These are phyloP conservation scores for Parazoanthus atlanticus DNA, from an alignment of 92 coral and sea anemone genomes.

Conservation along the genomic window DNA sequence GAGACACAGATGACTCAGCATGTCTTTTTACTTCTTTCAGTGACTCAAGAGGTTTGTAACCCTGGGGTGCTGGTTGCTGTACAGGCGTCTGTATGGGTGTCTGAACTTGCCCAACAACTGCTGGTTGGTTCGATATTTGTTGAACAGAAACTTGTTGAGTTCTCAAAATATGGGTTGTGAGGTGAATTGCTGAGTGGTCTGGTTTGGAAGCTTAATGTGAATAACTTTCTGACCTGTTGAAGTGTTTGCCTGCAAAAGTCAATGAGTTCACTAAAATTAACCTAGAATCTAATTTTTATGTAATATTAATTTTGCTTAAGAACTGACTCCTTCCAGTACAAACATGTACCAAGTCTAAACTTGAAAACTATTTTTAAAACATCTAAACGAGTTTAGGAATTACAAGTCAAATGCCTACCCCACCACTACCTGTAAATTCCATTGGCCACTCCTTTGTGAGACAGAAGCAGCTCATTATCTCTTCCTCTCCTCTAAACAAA, in stretches of 20 bases:
- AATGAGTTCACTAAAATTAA: not conserved
- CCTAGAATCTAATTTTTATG: too few species aligned
- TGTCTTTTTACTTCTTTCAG: constrained; percentile 78
- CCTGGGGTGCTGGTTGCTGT: constrained; percentile 31
- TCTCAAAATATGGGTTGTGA: not conserved
- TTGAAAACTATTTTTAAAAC: too few species aligned
- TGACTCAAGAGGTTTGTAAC: constrained; percentile 82
- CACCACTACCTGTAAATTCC: too few species aligned
- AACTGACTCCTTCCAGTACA: too few species aligned
- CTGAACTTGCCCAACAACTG: not conserved
- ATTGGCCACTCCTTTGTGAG: too few species aligned
- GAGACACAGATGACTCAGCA: constrained; percentile 67
- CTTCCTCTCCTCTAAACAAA: too few species aligned
- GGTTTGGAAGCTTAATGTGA: constrained; percentile 32
- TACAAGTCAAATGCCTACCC: too few species aligned
- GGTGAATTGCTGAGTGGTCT: constrained; percentile 23
- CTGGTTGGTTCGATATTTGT: constrained; percentile 5
- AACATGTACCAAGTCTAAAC: too few species aligned
- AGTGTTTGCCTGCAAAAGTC: constrained; percentile 25
- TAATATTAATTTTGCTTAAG: too few species aligned
- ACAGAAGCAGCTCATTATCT: too few species aligned
- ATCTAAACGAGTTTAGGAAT: too few species aligned
- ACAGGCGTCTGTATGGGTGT: constrained; percentile 15
- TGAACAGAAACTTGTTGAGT: not conserved
- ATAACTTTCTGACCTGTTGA: constrained; percentile 31